Base-by-base conservation (phyloP, 2,113 vertebrate species). In the Xiphophorus hellerii region DNA sequence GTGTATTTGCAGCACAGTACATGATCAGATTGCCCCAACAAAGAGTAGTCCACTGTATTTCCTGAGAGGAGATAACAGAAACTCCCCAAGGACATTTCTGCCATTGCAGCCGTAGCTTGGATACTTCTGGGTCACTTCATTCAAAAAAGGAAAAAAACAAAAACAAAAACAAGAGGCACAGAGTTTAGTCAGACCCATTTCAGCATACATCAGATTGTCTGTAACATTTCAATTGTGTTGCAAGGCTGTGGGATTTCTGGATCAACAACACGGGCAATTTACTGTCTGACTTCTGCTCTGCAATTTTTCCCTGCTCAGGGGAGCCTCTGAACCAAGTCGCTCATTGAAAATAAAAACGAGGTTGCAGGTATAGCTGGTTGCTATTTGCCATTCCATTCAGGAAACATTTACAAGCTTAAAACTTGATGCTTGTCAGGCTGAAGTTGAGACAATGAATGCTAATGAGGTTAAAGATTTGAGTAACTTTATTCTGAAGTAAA, bases 201-300 rank as follows among this genome's bases (percentile, higher is more conserved):
- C 61, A 65, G 31, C 33, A 4, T 28, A 44, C n/a, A 44, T 67
- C 65, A 66, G 39, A 42, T 11, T 71, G 28, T 65, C 66, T 67
- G 37, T 61, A 78, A 83, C 61, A 77, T 75, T 82, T 85, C 70
- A 73, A 74, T 81, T 69, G 69, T 42, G n/a, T 14, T 71, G 37
- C 8, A 17, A 30, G 48, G 29, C 37, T 10, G 13, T 73, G n/a
- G 69, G 64, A 76, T 78, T 81, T 86, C 29, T 70, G 62, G 39
- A 66, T 54, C 37, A 78, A 71, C 71, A 62, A 39, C 27, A 27
- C 14, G 63, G 37, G 33, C 29, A 72, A 66, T 76, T 71, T 78
- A 66, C 69, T 72, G 48, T 77, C 27, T 44, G 66, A 29, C 60
- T 70, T 74, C 29, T 72, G 28, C 62, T 78, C 62, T 80, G 70